These are phyloP conservation scores for Drosophila infuscata DNA, from an alignment of 2,888 invertebrate species.

Conservation along the genomic window DNA sequence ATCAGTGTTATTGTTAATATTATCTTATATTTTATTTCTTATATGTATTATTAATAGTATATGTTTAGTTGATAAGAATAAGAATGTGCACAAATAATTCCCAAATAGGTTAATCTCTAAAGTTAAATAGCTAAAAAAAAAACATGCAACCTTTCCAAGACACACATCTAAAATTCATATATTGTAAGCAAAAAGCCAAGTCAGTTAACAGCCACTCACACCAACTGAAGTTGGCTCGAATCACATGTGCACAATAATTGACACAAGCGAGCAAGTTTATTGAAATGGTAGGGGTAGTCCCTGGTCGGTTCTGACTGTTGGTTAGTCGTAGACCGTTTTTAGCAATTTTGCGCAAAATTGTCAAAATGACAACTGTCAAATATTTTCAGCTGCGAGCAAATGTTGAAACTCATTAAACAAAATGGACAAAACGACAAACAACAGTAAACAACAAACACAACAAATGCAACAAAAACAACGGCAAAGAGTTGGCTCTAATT, in stretches of 20 bases:
- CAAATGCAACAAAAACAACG: constrained; percentile 27
- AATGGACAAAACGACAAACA: constrained; percentile 52
- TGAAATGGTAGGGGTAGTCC: constrained; percentile 11
- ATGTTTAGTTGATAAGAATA: no score
- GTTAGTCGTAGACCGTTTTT: constrained; percentile 26
- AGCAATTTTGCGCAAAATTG: constrained; percentile 63
- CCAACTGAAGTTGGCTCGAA: not conserved
- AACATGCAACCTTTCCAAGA: not conserved
- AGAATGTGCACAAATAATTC: no score
- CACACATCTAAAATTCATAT: not conserved
- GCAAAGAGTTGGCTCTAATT: constrained; percentile 80
- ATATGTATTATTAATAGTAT: no score
- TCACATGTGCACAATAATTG: constrained; percentile 9
- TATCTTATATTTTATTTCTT: no score
- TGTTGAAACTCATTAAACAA: constrained; percentile 78
- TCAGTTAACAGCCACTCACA: not conserved
- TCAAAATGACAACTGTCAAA: constrained; percentile 78
- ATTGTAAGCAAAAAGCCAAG: not conserved
- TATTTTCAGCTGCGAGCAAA: constrained; percentile 77
- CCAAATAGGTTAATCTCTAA: no score
- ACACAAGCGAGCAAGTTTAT: not conserved
- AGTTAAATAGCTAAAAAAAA: no score
- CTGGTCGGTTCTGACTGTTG: constrained; percentile 3
- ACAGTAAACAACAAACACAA: constrained; percentile 32
- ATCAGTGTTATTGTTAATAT: no score